A percentile compares a stretch with the other conserved stretches of the same genome.
These are phyloP conservation scores for Rhipidura dahli DNA, from an alignment of 2,113 vertebrate genomes.

Conservation along the genomic window DNA sequence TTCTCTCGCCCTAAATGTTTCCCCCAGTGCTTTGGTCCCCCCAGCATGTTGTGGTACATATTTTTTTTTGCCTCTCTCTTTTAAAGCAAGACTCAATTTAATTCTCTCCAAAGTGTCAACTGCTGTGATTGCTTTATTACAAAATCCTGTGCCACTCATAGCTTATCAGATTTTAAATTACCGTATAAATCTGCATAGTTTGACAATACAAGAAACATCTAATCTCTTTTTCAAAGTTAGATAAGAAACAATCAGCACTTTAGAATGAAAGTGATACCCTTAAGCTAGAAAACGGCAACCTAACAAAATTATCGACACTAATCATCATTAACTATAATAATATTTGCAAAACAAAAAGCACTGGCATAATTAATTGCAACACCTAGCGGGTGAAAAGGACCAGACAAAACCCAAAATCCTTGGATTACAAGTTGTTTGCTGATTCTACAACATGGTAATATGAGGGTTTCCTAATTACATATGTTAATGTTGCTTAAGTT, in stretches of 20 bases:
- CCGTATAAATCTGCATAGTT: constrained; percentile 68
- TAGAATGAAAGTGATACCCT: constrained; percentile 61
- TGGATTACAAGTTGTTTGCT: constrained; percentile 10
- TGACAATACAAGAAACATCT: constrained; percentile 65
- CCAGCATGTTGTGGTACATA: background rate
- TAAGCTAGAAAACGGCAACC: constrained; percentile 55
- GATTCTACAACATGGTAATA: background rate
- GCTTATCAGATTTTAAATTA: constrained; percentile 74
- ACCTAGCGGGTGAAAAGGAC: constrained; percentile 49
- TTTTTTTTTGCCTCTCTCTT: background rate
- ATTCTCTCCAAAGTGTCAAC: constrained; percentile 56
- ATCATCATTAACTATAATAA: constrained; percentile 66
- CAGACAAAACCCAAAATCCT: background rate
- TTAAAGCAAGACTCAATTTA: constrained; percentile 26
- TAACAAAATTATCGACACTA: constrained; percentile 70
- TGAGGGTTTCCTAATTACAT: background rate
- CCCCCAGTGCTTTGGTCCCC: background rate
- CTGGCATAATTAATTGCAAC: constrained; percentile 71
- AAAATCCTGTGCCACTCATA: constrained; percentile 53
- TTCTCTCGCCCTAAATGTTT: constrained; percentile 7
- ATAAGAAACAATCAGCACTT: constrained; percentile 73
- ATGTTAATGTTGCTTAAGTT: background rate
- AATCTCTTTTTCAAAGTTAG: constrained; percentile 74
- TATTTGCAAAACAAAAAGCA: constrained; percentile 66
- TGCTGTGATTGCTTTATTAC: constrained; percentile 66